Conservation (phyloP, 2,113 vertebrate species). For the Myodes glareolus region DNA sequence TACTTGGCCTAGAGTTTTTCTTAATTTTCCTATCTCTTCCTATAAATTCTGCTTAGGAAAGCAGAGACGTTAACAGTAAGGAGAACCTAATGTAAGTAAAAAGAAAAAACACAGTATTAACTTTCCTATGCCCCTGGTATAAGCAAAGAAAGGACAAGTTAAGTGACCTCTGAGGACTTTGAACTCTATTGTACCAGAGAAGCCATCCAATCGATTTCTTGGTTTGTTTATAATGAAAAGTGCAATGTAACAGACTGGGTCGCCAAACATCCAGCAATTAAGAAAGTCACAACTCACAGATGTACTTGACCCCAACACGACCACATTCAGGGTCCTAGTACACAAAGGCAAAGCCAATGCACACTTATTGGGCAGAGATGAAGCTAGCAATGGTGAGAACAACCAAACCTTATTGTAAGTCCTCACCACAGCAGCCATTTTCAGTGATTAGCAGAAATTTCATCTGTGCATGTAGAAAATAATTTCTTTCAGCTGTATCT, state of each 20-base stretch:
- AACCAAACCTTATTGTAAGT: conserved; percentile 3
- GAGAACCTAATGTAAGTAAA: neutral
- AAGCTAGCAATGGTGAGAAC: neutral
- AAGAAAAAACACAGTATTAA: neutral
- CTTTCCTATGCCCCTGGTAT: conserved; percentile 2
- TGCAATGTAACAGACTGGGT: neutral
- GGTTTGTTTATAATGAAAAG: conserved; percentile 57
- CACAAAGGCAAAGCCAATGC: conserved; percentile 3
- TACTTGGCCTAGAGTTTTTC: neutral
- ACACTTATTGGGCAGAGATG: neutral
- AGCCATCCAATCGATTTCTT: conserved; percentile 25
- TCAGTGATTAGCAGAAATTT: conserved; percentile 47
- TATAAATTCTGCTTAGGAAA: neutral
- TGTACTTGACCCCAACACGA: neutral
- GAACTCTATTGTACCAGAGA: conserved; percentile 48
- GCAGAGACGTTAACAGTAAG: conserved; percentile 20
- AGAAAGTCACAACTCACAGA: conserved; percentile 1
- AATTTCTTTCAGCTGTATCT: neutral
- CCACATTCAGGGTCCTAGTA: neutral
- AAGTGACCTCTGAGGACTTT: conserved; percentile 29
- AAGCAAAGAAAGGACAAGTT: neutral
- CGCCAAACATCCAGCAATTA: conserved; percentile 26
- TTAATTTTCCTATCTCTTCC: neutral
- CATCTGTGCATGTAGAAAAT: neutral
- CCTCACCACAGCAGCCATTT: neutral